Base-by-base conservation (phyloP, 2,888 invertebrate species). In the Drosophila prostipennis region DNA sequence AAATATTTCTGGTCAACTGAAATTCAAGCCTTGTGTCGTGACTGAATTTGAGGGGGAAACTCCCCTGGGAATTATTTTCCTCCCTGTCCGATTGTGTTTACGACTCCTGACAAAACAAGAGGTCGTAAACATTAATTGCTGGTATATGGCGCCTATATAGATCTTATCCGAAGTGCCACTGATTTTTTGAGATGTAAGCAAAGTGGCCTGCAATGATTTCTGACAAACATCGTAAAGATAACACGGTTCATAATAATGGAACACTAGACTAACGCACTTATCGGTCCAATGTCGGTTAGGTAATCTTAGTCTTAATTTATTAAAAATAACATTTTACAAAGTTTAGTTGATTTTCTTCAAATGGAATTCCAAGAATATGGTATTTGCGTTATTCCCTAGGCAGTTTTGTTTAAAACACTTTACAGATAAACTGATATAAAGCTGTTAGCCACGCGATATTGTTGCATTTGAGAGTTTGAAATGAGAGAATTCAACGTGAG, bases 181-280 rank as follows among this genome's bases (percentile, higher is more conserved):
- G 52, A 32, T 23, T 37, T 23, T 37, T 52, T n/a, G n/a, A 60
- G 60, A 46, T 32, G 65, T 19, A 29, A 14, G 26, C 29, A 29
- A 59, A 57, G 45, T 45, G 60, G 45, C 8, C 14, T 52, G 56
- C 37, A 16, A 39, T 39, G 45, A 54, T 55, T 55, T 32, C 8
- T 23, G 32, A 19, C 60, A 60, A 60, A 61, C 37, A 61, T 45
- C 26, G 45, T 46, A 60, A 46, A 61, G 46, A 61, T 59, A 60
- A 13, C 29, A 8, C 4, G 2, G 2, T 45, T 8, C 8, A 1
- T 1, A 1, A n/a, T 8, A 8, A n/a, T n/a, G 6, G 19, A 42
- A 8, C 32, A 32, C 34, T 13, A 34, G 11, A 11, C 11, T 34
- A 34, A 13, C 19, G 16, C 10, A 23, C 23, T 43, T 43, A 26